Percentiles rank a stretch among this genome's conserved stretches.
These are phyloP conservation scores for Melikaiella ostensackeni DNA, from an alignment of 2,888 invertebrate species.

Conservation along the genomic window DNA sequence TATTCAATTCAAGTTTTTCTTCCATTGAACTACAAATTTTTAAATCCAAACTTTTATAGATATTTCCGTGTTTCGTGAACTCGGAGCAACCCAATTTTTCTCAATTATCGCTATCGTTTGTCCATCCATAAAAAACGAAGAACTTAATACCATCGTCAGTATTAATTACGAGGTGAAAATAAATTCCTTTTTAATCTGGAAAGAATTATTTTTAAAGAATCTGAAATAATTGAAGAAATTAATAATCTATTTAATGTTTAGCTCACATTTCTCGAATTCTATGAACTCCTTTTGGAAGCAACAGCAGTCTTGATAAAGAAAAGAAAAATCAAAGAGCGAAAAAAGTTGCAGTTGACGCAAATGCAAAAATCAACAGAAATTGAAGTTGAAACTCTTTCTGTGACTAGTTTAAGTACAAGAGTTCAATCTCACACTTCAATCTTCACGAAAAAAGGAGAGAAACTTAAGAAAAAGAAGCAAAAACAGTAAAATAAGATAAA, in stretches of 20 bases:
- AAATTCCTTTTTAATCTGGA: not conserved
- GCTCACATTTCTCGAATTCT: constrained; percentile 82
- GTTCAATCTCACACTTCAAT: not conserved
- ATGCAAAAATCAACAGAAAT: constrained; percentile 1
- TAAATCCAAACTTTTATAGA: not conserved
- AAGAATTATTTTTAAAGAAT: not conserved
- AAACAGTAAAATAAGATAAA: not conserved
- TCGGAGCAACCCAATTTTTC: constrained; percentile 69
- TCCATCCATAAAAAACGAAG: constrained; percentile 75
- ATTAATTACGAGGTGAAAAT: constrained; percentile 76
- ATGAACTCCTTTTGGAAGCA: constrained; percentile 78
- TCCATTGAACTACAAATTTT: not conserved
- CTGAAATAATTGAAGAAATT: not conserved
- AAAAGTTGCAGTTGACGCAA: not conserved
- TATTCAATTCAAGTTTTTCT: not conserved
- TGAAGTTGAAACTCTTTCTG: not conserved
- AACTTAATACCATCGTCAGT: constrained; percentile 74
- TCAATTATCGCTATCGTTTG: constrained; percentile 76
- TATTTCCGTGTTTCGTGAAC: constrained; percentile 57
- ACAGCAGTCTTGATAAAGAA: constrained; percentile 29
- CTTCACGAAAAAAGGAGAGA: not conserved
- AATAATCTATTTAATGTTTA: constrained; percentile 48
- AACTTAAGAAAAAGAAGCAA: constrained; percentile 1
- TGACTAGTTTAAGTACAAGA: not conserved
- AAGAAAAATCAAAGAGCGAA: not conserved